Base-by-base conservation (phyloP, 1,140 invertebrate genomes). In the Brachionus calyciflorus region DNA sequence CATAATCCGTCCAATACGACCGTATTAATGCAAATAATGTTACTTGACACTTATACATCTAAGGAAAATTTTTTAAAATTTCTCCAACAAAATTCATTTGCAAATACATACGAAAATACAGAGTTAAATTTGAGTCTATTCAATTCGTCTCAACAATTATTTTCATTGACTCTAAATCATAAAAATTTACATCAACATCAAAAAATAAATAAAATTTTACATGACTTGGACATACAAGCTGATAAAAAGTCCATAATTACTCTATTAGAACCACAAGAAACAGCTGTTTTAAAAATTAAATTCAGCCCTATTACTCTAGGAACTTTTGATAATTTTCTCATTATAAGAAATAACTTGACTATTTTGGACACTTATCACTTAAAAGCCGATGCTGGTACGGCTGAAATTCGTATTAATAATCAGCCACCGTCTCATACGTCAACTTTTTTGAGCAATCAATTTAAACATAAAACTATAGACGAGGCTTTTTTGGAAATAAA, bases 341-440 rank as follows among this genome's bases (percentile, higher is more conserved):
- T 73, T 1, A 51, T 73, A 21, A 17, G 69, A 51, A 73, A 73
- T 14, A 73, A 73, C 17, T 17, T 73, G 12, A 73, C 69, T 21
- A 6, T 73, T 9, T 1, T 73, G 17, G 69, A 73, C 19, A 41
- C 26, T n/a, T 55, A 30, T 51, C 69, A 73, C 33, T 17, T 73
- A 17, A 51, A 33, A 28, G 69, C 19, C 44, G 51, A 73, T 26
- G 69, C 69, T 9, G 69, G 28, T 10, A 51, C 69, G 10, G 69
- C 69, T 3, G 51, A 73, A 12, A 51, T 73, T 3, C 44, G 46
- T 14, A 19, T 73, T 0, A 51, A 73, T 26, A 17, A 26, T 14
- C 28, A 28, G 3, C 24, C 51, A 0, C 69, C 69, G 12, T 51
- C 37, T 10, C 30, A 55, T 49, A 33, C 46, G 24, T 73, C 69